Evolutionary conservation across 2,888 invertebrate genomes (phyloP), one percentile per base, ranked within the genome.

Genomic region (Barypeithes pellucidus): DNA sequence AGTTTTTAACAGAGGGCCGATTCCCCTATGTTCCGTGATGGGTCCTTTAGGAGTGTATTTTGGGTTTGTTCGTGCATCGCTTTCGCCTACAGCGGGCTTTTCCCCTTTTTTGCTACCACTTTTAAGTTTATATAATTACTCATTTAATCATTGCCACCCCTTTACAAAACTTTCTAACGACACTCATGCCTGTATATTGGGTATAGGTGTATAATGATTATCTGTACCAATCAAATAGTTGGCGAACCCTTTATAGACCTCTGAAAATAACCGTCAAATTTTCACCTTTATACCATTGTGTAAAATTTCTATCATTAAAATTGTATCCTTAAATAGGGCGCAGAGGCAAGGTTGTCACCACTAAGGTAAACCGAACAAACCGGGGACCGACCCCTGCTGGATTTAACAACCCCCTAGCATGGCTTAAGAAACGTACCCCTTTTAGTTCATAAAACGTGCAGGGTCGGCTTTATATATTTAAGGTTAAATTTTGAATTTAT

Each of bases 291-390:
- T 52, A 24, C 52, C 12, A 29, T 52, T 52, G 52, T 52, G 52
- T 20, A 52, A 52, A 52, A 52, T 52, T 50, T 63, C 57, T 63
- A 59, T 65, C 54, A 70, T 70, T 63, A 67, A 63, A 74, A 69
- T 73, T 74, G 60, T 59, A 65, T 29, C 65, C 57, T 65, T 71
- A 65, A 72, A 66, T 67, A 57, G 61, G 72, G 54, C 33, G 59
- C 47, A 24, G 39, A 66, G 72, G 33, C 70, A 65, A 74, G 75
- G 77, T 77, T 77, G 79, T 78, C 78, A 78, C 79, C 79, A 72
- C 78, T 59, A 77, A 78, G 79, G 79, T 79, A 79, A 79, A 79
- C 79, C 79, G 78, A 78, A 79, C 79, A 79, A 78, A 77, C 79
- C 79, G 75, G 75, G 75, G 78, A 52, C 74, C 77, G 76, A 75